phyloP scores from a whole-genome alignment of 2,113 vertebrate species.

The Neofelis nebulosa region DNA sequence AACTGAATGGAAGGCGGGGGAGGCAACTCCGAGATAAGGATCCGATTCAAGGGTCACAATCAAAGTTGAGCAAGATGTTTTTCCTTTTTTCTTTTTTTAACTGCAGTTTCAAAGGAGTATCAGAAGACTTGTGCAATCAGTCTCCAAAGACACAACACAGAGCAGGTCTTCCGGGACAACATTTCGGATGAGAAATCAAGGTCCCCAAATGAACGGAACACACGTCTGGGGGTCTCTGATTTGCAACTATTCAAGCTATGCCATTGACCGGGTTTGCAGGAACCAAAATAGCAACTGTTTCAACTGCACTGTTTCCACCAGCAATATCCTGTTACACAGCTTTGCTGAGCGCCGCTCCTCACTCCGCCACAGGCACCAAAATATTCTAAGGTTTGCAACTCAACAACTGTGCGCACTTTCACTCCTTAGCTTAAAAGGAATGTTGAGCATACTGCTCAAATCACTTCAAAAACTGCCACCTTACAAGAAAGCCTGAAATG shows the following conservation, averaged over 20 bases:
- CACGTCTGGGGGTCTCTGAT: not conserved
- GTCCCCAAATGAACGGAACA: not conserved
- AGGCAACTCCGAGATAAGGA: not conserved
- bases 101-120: slow-evolving; percentile 62
- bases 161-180: not conserved
- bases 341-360: not conserved
- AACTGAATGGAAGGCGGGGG: slow-evolving; percentile 65
- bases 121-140: not conserved
- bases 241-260: slow-evolving; percentile 14
- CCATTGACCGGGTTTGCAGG: slow-evolving; percentile 48
- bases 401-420: not conserved
- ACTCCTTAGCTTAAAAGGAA: not conserved
- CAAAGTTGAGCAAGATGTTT: slow-evolving; percentile 43
- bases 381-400: not conserved
- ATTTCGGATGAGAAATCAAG: not conserved
- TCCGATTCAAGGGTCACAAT: slow-evolving; percentile 44
- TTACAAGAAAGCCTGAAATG: not conserved
- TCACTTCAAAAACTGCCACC: not conserved
- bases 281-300: slow-evolving; percentile 43
- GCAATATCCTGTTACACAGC: not conserved
- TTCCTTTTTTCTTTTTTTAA: not conserved
- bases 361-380: not conserved
- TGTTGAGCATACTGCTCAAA: not conserved
- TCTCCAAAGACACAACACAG: slow-evolving; percentile 13
- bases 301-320: slow-evolving; percentile 39